Evolutionary conservation across 2,113 vertebrate genomes (phyloP), one percentile per base, ranked within the genome.

Genomic region (Fulmarus glacialis): DNA sequence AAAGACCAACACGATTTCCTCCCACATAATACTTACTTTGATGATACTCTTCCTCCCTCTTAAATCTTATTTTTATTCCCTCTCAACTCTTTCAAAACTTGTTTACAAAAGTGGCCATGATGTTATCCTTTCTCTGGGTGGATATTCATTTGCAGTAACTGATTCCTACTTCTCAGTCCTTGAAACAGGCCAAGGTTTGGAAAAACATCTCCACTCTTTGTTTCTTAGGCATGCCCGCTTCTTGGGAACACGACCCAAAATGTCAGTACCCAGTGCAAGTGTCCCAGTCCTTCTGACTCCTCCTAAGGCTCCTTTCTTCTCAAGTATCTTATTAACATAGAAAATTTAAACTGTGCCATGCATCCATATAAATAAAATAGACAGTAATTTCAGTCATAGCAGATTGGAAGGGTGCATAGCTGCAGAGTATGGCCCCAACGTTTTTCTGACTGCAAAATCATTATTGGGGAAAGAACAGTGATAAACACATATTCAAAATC

Each of bases 51-150:
- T 82, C 95, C 96, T 96, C 96, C 93, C 79, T 96, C 97, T 86
- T 73, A 90, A 92, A 92, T 95, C 88, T 96, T 95, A 97, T 94
- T 97, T 97, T 96, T 94, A 90, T 88, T 88, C 90, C 53, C 60
- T 93, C 92, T 81, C 74, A 77, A 58, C 12, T 92, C 74, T 93
- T 93, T 88, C 90, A 74, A 58, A 94, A 92, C 90, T 77, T 94
- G 82, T 94, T 97, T 97, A 85, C 63, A 42, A 12, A 82, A 89
- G 89, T 71, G 68, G 72, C 80, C 50, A n/a, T 78, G 89, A 87
- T 89, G 80, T 92, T 96, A 58, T 53, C 77, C 55, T 93, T 81
- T 38, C 81, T 50, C 68, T 84, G 94, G 81, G 83, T 67, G 77
- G 83, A 52, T 89, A 60, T 59, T 66, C 68, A 12, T 74, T 70